Evolutionary conservation across 1,140 invertebrate species (phyloP).

Genomic region (Phthorimaea operculella): DNA sequence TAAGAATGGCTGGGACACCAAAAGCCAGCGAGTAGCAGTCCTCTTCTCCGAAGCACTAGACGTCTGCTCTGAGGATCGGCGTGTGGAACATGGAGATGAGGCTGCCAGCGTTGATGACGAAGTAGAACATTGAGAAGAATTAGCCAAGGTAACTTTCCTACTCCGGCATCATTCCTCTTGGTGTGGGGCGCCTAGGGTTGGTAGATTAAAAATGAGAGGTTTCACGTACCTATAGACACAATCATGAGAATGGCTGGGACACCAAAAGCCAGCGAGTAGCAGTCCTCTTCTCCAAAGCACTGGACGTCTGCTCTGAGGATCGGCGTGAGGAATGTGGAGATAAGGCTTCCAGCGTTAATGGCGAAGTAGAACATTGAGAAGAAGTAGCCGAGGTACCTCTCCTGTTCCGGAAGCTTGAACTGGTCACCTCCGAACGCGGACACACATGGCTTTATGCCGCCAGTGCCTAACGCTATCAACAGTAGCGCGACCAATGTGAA

Average conservation of each 20-base stretch:
- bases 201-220: no score
- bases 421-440: constrained; percentile 98
- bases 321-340: constrained; percentile 92
- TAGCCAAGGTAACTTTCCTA: constrained; percentile 76
- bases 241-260: constrained; percentile 90
- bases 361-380: constrained; percentile 96
- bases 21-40: constrained; percentile 93
- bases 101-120: constrained; percentile 92
- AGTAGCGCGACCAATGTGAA: constrained; percentile 83
- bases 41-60: constrained; percentile 83
- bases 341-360: constrained; percentile 91
- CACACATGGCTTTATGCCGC: constrained; percentile 98
- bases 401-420: constrained; percentile 84
- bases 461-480: constrained; percentile 90
- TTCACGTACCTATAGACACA: constrained; percentile 75
- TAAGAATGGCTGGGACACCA: constrained; percentile 87
- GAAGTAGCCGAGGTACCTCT: constrained; percentile 80
- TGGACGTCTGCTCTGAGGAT: constrained; percentile 83
- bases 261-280: constrained; percentile 93
- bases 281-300: constrained; percentile 84
- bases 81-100: constrained; percentile 91
- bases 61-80: constrained; percentile 84
- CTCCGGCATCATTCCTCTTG: no score
- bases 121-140: constrained; percentile 96
- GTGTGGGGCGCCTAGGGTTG: no score